Evolutionary conservation across 2,797 vertebrate genomes (phyloP), one percentile per base, ranked within the genome.

Genomic region (Caiman crocodilus): DNA sequence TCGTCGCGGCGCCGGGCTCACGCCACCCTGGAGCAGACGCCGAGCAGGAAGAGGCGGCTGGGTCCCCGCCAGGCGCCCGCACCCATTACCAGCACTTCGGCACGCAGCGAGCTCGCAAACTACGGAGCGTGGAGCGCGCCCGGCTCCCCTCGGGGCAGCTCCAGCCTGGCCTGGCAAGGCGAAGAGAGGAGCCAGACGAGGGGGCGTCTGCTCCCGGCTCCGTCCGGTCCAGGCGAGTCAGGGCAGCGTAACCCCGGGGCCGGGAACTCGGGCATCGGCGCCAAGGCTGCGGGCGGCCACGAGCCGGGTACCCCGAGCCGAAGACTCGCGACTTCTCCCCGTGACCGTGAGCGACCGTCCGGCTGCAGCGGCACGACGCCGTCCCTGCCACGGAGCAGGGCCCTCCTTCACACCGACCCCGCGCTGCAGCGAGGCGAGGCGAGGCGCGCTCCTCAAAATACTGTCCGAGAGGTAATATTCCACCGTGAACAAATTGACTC

Each of bases 401-500:
- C 50, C 63, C 69, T 14, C 42, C 42, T 10, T 42, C 42, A 42
- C 42, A 42, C 42, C 42, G 10, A 42, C 42, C 42, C 17, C 59
- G 30, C 5, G 60, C 67, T 84, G 50, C 67, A 64, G 73, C 42
- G 42, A 42, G 42, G 42, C 42, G 8, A 10, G 23, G n/a, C n/a
- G 50, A 76, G 81, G 42, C 56, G 26, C 71, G 61, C 6, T 0
- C 32, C 76, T 57, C 78, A 64, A 57, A 85, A 32, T 10, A 2
- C 2, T 0, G 0, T 79, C 87, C 82, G 14, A 88, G 77, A 57
- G 79, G 58, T 60, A 57, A 73, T 57, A 80, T 50, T 90, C 87
- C 35, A 65, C 89, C 28, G 69, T 83, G 87, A 90, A 86, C 94
- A 90, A 75, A 91, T 5, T 10, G 82, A 84, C 90, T 92, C 92